Evolutionary conservation across 2,888 invertebrate genomes (phyloP).

Genomic region (Aphidius colemani): DNA sequence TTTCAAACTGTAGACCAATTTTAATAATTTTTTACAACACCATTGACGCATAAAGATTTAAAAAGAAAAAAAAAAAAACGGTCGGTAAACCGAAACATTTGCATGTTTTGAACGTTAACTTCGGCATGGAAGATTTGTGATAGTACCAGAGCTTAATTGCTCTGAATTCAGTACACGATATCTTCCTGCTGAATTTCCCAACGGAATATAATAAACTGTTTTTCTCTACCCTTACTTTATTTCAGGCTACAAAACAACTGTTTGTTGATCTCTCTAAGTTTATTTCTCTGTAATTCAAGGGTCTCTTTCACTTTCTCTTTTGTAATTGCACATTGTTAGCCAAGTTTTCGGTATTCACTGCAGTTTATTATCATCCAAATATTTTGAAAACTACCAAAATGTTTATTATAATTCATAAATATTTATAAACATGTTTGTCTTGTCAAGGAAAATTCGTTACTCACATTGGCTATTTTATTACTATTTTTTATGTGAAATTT

Average conservation of each 20-base stretch:
- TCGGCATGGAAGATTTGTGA: conserved; percentile 13
- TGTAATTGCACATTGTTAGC: conserved; percentile 41
- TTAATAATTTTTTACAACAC: too few relatives aligned
- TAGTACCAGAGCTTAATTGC: conserved; percentile 31
- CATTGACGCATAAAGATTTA: too few relatives aligned
- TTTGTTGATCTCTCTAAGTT: conserved; percentile 14
- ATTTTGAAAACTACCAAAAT: too few relatives aligned
- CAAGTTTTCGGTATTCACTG: conserved; percentile 17
- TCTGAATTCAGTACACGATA: conserved; percentile 33
- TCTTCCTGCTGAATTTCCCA: conserved; percentile 34
- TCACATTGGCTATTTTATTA: not conserved
- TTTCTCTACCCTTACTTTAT: conserved; percentile 17
- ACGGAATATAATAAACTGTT: conserved; percentile 37
- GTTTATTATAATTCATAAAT: not conserved
- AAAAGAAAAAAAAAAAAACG: too few relatives aligned
- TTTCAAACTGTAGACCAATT: too few relatives aligned
- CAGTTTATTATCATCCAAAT: too few relatives aligned
- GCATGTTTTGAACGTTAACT: conserved; percentile 16
- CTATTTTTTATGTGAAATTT: not conserved
- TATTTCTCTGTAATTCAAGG: conserved; percentile 34
- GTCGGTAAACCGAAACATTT: too few relatives aligned
- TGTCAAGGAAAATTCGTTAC: not conserved
- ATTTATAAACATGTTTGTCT: not conserved
- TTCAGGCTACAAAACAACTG: conserved; percentile 13
- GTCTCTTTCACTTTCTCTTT: conserved; percentile 40